These are phyloP conservation scores for Gryllus bimaculatus DNA, from an alignment of 1,140 invertebrate species.

Conservation along the genomic window DNA sequence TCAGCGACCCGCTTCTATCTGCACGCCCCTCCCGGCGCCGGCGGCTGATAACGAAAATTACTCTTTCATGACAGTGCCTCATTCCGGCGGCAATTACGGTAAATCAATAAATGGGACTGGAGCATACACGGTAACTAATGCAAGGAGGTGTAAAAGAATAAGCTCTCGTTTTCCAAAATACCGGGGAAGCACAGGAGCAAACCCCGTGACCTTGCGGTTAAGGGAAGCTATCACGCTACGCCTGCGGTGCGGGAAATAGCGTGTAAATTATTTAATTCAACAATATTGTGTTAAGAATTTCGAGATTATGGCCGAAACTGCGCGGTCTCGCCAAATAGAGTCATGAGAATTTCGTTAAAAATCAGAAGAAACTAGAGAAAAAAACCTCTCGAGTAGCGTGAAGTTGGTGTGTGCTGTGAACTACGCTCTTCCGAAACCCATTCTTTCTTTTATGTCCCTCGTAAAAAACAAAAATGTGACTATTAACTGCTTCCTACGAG, in stretches of 20 bases:
- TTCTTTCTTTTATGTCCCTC: not conserved
- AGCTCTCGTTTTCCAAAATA: not conserved
- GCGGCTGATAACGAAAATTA: not conserved
- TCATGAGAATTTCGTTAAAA: too few relatives aligned
- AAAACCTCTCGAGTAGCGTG: not conserved
- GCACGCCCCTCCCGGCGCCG: not conserved
- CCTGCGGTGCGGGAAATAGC: too few relatives aligned
- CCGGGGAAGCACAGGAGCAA: not conserved
- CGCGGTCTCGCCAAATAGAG: too few relatives aligned
- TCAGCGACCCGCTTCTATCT: not conserved
- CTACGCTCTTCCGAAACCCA: not conserved
- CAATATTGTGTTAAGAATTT: too few relatives aligned
- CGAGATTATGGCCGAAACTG: too few relatives aligned
- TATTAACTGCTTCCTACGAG: too few relatives aligned
- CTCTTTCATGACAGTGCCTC: not conserved
- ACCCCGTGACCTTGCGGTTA: not conserved
- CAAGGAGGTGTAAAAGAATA: not conserved
- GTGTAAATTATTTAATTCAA: too few relatives aligned
- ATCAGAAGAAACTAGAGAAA: too few relatives aligned
- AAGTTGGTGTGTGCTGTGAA: not conserved
- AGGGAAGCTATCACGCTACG: not conserved
- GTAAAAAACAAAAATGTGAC: too few relatives aligned
- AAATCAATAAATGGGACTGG: not conserved
- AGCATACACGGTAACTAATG: not conserved
- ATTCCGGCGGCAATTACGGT: not conserved